Conservation (phyloP, 2,888 invertebrate species). For the Laothoe populi region DNA sequence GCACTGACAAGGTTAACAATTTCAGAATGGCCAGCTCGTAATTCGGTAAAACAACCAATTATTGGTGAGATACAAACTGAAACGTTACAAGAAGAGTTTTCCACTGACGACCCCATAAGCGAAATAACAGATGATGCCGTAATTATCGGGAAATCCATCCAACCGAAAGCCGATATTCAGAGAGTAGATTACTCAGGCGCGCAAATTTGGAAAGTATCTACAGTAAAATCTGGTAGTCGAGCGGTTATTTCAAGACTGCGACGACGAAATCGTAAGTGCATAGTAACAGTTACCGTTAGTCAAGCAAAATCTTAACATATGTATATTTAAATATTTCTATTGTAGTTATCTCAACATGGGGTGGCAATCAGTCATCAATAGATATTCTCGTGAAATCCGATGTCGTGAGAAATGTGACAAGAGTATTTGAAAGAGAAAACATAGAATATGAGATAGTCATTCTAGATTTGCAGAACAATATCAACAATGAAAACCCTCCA, state of each 20-base stretch:
- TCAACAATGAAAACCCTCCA: conserved; percentile 91
- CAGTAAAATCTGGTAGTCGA: conserved; percentile 76
- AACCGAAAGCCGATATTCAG: conserved; percentile 45
- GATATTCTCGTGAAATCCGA: conserved; percentile 90
- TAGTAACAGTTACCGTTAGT: not conserved
- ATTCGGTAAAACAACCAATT: conserved; percentile 69
- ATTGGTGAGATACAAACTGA: conserved; percentile 39
- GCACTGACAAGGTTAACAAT: conserved; percentile 29
- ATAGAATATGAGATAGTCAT: conserved; percentile 89
- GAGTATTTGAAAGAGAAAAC: conserved; percentile 85
- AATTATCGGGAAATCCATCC: conserved; percentile 43
- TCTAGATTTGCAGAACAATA: conserved; percentile 90
- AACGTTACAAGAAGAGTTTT: conserved; percentile 39
- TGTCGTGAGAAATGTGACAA: conserved; percentile 86
- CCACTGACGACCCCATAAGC: conserved; percentile 40
- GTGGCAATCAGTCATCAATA: conserved; percentile 85
- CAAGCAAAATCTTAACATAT: not conserved
- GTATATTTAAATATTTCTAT: conserved; percentile 7
- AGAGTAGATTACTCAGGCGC: conserved; percentile 89
- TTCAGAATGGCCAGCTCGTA: conserved; percentile 69
- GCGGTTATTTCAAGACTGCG: conserved; percentile 60
- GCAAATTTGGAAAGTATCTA: conserved; percentile 89
- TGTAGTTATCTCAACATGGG: conserved; percentile 87
- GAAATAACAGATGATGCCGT: conserved; percentile 37
- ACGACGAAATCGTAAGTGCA: conserved; percentile 69